Conservation (phyloP, 2,797 vertebrate genomes). For the Acipenser transmontanus region DNA sequence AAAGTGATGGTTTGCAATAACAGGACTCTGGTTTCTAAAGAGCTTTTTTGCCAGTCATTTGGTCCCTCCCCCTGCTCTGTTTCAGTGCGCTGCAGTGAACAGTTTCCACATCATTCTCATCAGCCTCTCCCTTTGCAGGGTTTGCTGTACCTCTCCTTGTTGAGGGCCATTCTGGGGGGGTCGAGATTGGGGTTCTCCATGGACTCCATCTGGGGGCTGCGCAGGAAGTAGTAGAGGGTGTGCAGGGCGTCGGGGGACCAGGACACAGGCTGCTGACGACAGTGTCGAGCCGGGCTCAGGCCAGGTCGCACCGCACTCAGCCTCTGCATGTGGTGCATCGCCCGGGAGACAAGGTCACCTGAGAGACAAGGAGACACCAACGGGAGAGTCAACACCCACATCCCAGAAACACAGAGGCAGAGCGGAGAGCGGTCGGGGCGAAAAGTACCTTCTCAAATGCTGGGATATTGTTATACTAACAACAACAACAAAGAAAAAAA, state of each 20-base stretch:
- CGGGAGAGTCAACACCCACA: too few species aligned
- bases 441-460: too few species aligned
- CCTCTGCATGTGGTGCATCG: constrained; percentile 88
- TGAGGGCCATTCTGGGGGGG: constrained; percentile 71
- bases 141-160: constrained; percentile 66
- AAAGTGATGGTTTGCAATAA: too few species aligned
- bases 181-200: constrained; percentile 88
- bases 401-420: too few species aligned
- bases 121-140: neutral
- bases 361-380: constrained; percentile 10
- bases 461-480: too few species aligned
- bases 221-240: constrained; percentile 92
- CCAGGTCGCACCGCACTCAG: constrained; percentile 56
- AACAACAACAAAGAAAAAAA: too few species aligned
- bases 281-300: constrained; percentile 56
- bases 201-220: constrained; percentile 84
- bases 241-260: constrained; percentile 86
- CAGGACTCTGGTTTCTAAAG: too few species aligned
- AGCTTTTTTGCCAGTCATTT: too few species aligned
- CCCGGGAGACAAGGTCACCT: constrained; percentile 87
- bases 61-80: too few species aligned
- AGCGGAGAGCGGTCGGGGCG: too few species aligned
- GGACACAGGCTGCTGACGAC: constrained; percentile 67
- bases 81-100: too few species aligned
- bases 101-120: too few species aligned